phyloP scores from a whole-genome alignment of 2,888 invertebrate genomes.

The Melanostoma mellinum region DNA sequence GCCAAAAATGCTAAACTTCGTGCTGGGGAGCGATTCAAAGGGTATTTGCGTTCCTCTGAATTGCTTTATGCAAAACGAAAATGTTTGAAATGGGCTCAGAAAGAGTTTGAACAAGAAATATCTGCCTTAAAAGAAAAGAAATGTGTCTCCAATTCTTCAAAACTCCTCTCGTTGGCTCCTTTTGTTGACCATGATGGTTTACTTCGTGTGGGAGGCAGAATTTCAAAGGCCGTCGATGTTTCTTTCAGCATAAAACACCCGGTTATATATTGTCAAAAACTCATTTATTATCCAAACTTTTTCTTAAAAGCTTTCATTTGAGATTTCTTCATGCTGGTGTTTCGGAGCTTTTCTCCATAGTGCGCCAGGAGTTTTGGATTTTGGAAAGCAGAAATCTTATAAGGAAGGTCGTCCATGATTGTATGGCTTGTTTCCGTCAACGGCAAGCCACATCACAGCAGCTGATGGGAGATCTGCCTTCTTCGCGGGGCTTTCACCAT shows the following conservation, averaged over 20 bases:
- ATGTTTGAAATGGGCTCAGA: not conserved
- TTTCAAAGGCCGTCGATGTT: conserved; percentile 3
- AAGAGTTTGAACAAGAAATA: not conserved
- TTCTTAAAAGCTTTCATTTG: too few relatives aligned
- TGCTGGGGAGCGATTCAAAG: too few relatives aligned
- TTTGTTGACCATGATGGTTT: conserved; percentile 16
- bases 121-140: not conserved
- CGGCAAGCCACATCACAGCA: too few relatives aligned
- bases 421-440: not conserved
- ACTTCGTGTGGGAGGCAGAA: conserved; percentile 17
- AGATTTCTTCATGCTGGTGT: too few relatives aligned
- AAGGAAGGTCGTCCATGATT: not conserved
- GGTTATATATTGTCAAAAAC: not conserved
- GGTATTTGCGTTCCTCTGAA: too few relatives aligned
- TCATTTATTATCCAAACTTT: not conserved
- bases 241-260: not conserved
- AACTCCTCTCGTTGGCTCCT: conserved; percentile 13
- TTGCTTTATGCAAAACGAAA: conserved; percentile 14
- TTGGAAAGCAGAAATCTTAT: too few relatives aligned
- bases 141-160: not conserved
- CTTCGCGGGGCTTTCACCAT: too few relatives aligned
- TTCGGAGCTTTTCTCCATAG: not conserved
- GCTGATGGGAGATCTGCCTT: too few relatives aligned
- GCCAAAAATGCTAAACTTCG: too few relatives aligned
- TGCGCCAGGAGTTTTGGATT: conserved; percentile 8